phyloP scores from a whole-genome alignment of 92 coral and sea anemone species.

The Zoanthus sociatus region DNA sequence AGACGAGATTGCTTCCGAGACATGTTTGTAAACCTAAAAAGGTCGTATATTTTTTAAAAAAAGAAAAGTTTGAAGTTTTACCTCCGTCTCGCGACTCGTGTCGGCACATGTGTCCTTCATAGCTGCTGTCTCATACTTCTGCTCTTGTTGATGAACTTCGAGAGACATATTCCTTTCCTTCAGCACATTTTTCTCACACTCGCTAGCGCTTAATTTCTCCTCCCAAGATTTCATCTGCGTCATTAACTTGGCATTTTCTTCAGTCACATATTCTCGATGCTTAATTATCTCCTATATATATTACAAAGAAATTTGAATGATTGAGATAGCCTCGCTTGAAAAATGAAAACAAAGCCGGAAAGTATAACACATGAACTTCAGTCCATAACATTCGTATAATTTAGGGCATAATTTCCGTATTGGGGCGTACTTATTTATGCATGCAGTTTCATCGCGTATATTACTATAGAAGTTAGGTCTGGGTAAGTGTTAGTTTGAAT shows the following conservation, averaged over 20 bases:
- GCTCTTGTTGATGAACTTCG: slow-evolving; percentile 4
- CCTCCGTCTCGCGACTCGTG: slow-evolving; percentile 64
- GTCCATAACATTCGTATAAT: no score
- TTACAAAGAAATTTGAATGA: neutral
- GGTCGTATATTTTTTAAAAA: neutral
- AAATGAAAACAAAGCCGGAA: neutral
- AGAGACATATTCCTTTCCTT: neutral
- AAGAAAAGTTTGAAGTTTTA: neutral
- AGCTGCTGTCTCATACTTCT: slow-evolving; percentile 39
- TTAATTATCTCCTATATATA: slow-evolving; percentile 1
- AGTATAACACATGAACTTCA: no score
- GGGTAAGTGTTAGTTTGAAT: no score
- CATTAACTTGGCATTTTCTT: slow-evolving; percentile 10
- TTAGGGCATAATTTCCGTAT: no score
- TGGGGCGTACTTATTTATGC: no score
- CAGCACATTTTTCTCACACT: slow-evolving; percentile 4
- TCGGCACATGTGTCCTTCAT: slow-evolving; percentile 46
- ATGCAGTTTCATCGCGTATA: no score
- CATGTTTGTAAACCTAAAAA: no score
- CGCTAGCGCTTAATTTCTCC: slow-evolving; percentile 1
- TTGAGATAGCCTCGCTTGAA: neutral
- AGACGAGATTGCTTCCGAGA: no score
- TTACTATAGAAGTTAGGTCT: no score
- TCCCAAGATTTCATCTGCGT: slow-evolving; percentile 10
- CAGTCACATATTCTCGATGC: slow-evolving; percentile 27